Conservation (phyloP, 2,797 vertebrate species). For the Premnoplex brunnescens region DNA sequence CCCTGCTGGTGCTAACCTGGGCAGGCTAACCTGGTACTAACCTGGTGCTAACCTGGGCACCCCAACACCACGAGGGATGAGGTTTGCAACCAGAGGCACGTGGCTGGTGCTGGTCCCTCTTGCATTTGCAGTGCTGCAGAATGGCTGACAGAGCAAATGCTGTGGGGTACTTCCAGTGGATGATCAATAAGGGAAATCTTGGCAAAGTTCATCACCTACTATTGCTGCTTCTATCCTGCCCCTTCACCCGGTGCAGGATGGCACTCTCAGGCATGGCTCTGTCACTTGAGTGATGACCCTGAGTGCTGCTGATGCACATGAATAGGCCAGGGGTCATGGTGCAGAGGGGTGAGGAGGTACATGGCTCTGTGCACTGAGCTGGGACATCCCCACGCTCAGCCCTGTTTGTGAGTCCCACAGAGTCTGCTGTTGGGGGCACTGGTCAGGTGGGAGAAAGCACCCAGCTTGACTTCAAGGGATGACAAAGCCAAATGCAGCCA, state of each 20-base stretch:
- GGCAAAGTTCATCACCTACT: background rate
- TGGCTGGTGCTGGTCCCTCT: background rate
- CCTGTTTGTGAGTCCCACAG: background rate
- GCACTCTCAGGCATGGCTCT: background rate
- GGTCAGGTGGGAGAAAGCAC: background rate
- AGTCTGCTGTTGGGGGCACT: background rate
- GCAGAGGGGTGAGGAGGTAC: background rate
- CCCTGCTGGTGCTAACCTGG: background rate
- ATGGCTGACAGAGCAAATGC: background rate
- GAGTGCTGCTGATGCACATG: background rate
- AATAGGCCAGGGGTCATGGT: background rate
- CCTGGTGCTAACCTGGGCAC: background rate
- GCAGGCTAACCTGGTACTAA: background rate
- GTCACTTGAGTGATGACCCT: accelerated
- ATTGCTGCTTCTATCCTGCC: background rate
- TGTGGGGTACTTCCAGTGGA: background rate
- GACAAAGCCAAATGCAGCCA: background rate
- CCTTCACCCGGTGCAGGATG: background rate
- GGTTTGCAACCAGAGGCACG: background rate
- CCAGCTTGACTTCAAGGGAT: background rate
- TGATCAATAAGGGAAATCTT: background rate
- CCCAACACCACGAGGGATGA: accelerated
- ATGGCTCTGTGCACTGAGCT: background rate
- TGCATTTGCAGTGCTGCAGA: background rate
- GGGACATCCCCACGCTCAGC: background rate